Evolutionary conservation across 1,140 invertebrate genomes (phyloP), one percentile per base, ranked within the genome.

Genomic region (Nasonia vitripennis): DNA sequence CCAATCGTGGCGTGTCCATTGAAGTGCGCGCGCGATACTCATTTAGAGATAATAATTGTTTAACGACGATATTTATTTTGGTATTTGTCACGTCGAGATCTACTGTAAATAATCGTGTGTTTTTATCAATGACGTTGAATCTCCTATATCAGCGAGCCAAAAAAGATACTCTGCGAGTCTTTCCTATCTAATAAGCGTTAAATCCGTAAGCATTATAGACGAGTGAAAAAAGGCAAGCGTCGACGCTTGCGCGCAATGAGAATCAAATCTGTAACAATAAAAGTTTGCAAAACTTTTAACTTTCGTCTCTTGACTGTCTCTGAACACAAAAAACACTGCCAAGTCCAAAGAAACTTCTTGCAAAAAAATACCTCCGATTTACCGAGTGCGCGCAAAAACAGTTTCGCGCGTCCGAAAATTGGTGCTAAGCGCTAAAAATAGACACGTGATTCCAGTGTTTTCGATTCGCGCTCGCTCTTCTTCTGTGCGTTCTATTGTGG

Each of bases 341-440:
- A 62, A n/a, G 3, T 20, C 20, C 55, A 62, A 62, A 62, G 55
- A 62, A 62, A 62, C 4, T 62, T 62, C 55, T 62, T 20, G 55
- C 55, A 62, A 62, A 62, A n/a, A 62, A 62, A 62, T n/a, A n/a
- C 14, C 14, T 9, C 17, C 55, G 55, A n/a, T 1, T 62, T 62
- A 17, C 48, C 14, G 12, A 17, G 48, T 51, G 14, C 12, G 4
- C 11, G 48, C 48, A 55, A 55, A 55, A 55, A 55, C 17, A 55
- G 2, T 14, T 55, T 55, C 12, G 51, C 51, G 12, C 12, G 17
- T 55, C 51, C 5, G 62, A 45, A 51, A 79, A 73, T 84, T 34
- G 31, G 20, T 73, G 83, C 77, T 84, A 17, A 73, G 45, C 67
- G 45, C 67, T 84, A 79, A 84, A 79, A 84, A 79, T 84, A 84